A percentile compares a stretch with the other conserved stretches of the same genome.
These are phyloP conservation scores for Lepas anatifera DNA, from an alignment of 2,888 invertebrate genomes.

Conservation along the genomic window DNA sequence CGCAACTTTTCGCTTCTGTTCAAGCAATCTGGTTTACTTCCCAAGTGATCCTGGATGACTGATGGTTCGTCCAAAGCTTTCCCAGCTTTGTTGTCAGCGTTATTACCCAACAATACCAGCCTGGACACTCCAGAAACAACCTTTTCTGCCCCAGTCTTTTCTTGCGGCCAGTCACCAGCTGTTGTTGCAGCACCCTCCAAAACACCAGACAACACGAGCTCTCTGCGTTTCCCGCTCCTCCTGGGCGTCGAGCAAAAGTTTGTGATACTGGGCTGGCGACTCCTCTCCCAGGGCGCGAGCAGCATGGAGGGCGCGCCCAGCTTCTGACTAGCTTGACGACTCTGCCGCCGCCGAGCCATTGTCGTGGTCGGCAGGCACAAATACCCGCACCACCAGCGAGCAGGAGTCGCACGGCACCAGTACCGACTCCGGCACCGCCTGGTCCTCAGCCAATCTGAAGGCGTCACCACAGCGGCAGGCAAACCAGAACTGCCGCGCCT, in stretches of 20 bases:
- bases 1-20: no score
- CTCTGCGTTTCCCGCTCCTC: no score
- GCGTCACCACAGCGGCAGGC: constrained; percentile 1
- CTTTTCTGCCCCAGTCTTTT: no score
- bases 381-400: background rate
- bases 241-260: background rate
- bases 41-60: no score
- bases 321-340: background rate
- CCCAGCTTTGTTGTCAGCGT: no score
- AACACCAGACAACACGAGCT: no score
- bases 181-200: no score
- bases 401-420: constrained; percentile 5
- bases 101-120: no score
- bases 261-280: background rate
- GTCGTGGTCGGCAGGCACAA: background rate
- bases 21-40: no score
- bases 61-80: no score
- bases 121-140: no score
- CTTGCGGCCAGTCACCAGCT: no score
- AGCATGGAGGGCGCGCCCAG: background rate
- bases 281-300: background rate
- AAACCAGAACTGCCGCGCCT: background rate
- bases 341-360: background rate
- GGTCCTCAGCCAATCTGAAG: background rate
- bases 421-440: background rate